Evolutionary conservation across 2,888 invertebrate genomes (phyloP).

Genomic region (Stramonita haemastoma): DNA sequence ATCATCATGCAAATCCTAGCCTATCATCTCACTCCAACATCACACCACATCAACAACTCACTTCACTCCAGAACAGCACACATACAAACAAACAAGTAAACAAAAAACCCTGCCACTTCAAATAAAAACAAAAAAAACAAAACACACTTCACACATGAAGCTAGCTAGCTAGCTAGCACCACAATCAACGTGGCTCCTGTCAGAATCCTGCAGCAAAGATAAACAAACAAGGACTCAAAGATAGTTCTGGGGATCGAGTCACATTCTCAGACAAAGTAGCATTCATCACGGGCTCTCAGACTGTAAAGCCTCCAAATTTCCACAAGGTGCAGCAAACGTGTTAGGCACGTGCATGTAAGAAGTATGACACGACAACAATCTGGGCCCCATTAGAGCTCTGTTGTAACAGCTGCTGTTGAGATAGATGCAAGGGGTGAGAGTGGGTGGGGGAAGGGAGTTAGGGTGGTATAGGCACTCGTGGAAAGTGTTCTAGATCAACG

Average conservation of each 20-base stretch:
- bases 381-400: too few relatives aligned
- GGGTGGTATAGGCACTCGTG: too few relatives aligned
- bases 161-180: neutral
- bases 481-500: too few relatives aligned
- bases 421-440: too few relatives aligned
- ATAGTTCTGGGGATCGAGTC: neutral
- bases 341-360: neutral
- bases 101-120: neutral
- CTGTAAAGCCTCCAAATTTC: neutral
- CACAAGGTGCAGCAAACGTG: neutral
- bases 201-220: neutral
- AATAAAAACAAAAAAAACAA: neutral
- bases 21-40: too few relatives aligned
- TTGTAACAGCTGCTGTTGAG: too few relatives aligned
- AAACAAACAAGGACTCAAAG: neutral
- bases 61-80: neutral
- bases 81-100: neutral
- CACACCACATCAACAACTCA: too few relatives aligned
- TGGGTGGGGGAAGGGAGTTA: too few relatives aligned
- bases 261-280: neutral
- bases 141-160: neutral
- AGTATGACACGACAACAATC: too few relatives aligned
- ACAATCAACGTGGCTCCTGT: neutral
- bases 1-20: too few relatives aligned
- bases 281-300: neutral